Percentiles rank a stretch among this genome's conserved stretches.
Conservation (phyloP, 1,140 invertebrate genomes). For the Caenorhabditis brenneri region DNA sequence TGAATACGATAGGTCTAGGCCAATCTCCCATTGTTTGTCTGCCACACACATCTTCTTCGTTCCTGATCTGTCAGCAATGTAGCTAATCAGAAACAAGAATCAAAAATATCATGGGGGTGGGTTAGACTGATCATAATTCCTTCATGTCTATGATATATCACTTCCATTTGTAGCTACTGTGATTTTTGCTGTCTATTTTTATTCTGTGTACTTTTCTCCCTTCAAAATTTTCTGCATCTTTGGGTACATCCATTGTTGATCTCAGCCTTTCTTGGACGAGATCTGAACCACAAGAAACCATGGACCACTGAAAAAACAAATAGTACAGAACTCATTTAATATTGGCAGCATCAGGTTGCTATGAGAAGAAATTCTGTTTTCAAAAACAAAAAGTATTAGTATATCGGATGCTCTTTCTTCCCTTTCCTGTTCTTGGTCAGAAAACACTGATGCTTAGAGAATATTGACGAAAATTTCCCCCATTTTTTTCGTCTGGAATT, state of each 20-base stretch:
- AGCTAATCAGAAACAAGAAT: slow-evolving; percentile 9
- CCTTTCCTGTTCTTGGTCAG: slow-evolving; percentile 23
- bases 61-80: not conserved
- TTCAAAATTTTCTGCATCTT: not conserved
- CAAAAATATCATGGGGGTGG: not conserved
- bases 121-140: not conserved
- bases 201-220: not conserved
- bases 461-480: too few relatives aligned
- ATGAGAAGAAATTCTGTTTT: not conserved
- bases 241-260: not conserved
- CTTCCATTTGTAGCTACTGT: not conserved
- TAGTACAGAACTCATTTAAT: slow-evolving; percentile 5
- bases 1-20: too few relatives aligned
- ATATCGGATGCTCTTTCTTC: not conserved
- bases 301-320: not conserved
- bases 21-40: not conserved
- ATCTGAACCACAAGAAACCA: not conserved
- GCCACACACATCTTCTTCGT: not conserved
- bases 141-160: not conserved
- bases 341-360: not conserved
- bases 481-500: not conserved
- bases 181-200: not conserved
- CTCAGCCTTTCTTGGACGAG: not conserved
- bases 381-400: not conserved
- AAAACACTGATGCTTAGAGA: too few relatives aligned